Evolutionary conservation across 2,113 vertebrate genomes (phyloP), one percentile per base, ranked within the genome.

Genomic region (Leucoraja erinaceus): DNA sequence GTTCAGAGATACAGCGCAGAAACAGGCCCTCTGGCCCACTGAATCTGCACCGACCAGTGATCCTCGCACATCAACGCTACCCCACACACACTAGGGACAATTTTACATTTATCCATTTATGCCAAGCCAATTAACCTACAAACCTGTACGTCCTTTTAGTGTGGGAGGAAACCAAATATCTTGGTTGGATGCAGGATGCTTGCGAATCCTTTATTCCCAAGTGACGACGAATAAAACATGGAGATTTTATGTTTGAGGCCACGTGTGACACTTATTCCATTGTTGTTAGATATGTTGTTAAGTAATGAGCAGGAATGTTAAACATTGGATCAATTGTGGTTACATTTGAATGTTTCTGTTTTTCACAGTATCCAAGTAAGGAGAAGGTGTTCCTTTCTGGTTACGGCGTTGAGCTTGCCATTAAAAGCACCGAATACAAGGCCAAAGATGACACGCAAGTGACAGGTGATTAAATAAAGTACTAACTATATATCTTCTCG

Each of bases 361-460:
- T 8, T n/a, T 94, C 94, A 59, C 96, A 99, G 98, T 97, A 97
- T 94, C 97, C 97, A 77, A 96, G 95, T 79, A 93, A 94, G 70
- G 97, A 97, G 83, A 98, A 96, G 93, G 98, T 99, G 76, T 96
- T 97, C 93, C 97, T 99, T 92, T 99, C 98, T 33, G 99, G 99
- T 59, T 99, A 99, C 72, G 99, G 98, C 5, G 98, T 99, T 94
- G 99, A 99, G 93, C 95, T 99, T 94, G 98, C 98, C 93, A 99
- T 99, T 95, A 99, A 99, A 95, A 99, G 97, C 96, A 99, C 99
- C 93, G 99, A 99, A 94, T 99, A 99, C 95, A 99, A 99, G 94
- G 98, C 98, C 93, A 99, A 99, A 96, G 99, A 99, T 92, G 99
- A 99, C 96, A 99, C 99, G 47, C 98, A 99, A 96, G 99, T 99